Evolutionary conservation across 2,113 vertebrate species (phyloP), one percentile per base, ranked within the genome.

Genomic region (Bufo bufo): DNA sequence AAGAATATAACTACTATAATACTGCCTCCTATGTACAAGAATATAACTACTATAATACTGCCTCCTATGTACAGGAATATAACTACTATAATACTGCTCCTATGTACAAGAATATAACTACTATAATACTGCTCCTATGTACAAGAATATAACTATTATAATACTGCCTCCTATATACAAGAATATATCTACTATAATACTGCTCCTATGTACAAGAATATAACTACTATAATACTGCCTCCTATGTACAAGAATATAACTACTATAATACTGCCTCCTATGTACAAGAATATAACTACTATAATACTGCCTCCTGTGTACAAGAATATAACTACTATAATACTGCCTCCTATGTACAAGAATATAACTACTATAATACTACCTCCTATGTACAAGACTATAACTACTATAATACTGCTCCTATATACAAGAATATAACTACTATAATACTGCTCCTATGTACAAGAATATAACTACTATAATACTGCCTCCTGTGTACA

Each of bases 101-200:
- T 61, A 61, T 61, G 17, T 61, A 61, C 59, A 61, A 65, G 61
- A 65, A 65, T 65, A 65, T 65, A 65, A 71, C 66, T 71, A 71
- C 66, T 71, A 71, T 71, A 71, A 71, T 71, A 71, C 23, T 71
- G 23, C 66, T 12, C 66, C n/a, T 71, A 71, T 71, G 6, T 71
- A 71, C 66, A 71, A 43, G 66, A 43, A 71, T 71, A 71, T 71
- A 71, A 71, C 66, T 71, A 71, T 23, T 71, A 71, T 71, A 71
- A 71, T 71, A 71, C 66, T 71, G 66, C 66, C 66, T 5, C 61
- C 61, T 33, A 33, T 33, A 1, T 33, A 33, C 33, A 33, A 33
- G 33, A 33, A 33, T 33, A 33, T 33, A 33, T 1, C 33, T 33
- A 33, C 33, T 33, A 33, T 33, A 33, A 33, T 33, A 33, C 33